Base-by-base conservation (phyloP, 2,113 vertebrate species). In the Nicator chloris region DNA sequence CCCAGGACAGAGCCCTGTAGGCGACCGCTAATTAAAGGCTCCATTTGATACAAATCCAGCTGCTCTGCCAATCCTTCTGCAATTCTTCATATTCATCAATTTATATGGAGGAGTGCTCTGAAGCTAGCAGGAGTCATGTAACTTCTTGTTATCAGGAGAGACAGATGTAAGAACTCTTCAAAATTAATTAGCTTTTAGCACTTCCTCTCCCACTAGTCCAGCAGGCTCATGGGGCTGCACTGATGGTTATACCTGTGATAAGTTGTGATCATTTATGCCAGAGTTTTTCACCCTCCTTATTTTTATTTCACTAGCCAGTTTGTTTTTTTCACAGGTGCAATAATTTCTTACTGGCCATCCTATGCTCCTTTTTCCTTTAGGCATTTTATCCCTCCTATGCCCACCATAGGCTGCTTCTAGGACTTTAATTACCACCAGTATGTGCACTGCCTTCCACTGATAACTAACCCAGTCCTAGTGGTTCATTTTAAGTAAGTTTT, bases 141-240 rank as follows among this genome's bases (percentile, higher is more conserved):
- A 78, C 82, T 94, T 87, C 51, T 76, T 83, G 60, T 90, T 95
- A 88, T 90, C 88, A 71, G 85, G 75, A 94, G 80, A 93, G 90
- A 75, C 94, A 94, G 79, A 92, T 92, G 68, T 88, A 68, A 95
- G 93, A 88, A 66, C 53, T 93, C 88, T 90, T 86, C 76, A 75
- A 30, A 92, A 93, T 96, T 96, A 94, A 96, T 96, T 93, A 95
- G 77, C 88, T 93, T 80, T 93, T 94, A 92, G 66, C 61, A 69
- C 60, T 87, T 92, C 78, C 42, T 85, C 83, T 91, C 81, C 60
- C 80, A 40, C 56, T 61, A n/a, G 82, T 93, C 78, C 56, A 17
- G 68, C 0, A 0, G 85, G 59, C 82, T 94, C 65, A 1, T 40
- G 60, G 76, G 44, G 44, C 72, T 81, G 56, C 35, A 8, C 56